Evolutionary conservation across 92 coral and sea anemone genomes (phyloP).

Genomic region (Micromussa lordhowensis): DNA sequence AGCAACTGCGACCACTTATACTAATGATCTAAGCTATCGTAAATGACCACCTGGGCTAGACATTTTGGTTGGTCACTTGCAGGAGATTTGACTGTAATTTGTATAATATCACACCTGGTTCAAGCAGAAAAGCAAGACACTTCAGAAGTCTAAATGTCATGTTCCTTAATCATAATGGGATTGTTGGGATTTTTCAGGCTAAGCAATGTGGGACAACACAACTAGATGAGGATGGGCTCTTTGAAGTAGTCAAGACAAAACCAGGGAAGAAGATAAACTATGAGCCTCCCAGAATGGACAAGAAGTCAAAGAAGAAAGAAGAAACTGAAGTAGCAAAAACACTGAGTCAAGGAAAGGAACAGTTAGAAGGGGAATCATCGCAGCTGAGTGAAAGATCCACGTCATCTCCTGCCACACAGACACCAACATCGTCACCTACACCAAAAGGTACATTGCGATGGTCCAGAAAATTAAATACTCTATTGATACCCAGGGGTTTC

Average conservation of each 20-base stretch:
- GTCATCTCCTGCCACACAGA: constrained; percentile 70
- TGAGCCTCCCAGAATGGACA: constrained; percentile 48
- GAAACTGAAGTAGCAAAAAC: neutral
- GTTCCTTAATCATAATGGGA: too few relatives aligned
- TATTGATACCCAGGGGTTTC: too few relatives aligned
- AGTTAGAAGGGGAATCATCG: constrained; percentile 29
- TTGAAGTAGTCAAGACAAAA: constrained; percentile 71
- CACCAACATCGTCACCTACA: constrained; percentile 62
- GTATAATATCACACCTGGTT: too few relatives aligned
- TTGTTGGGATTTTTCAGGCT: constrained; percentile 60
- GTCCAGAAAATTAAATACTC: too few relatives aligned
- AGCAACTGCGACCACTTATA: too few relatives aligned
- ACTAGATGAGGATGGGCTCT: constrained; percentile 86
- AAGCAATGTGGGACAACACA: constrained; percentile 77
- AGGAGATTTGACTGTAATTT: too few relatives aligned
- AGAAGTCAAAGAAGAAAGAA: constrained; percentile 45
- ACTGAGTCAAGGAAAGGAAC: constrained; percentile 16
- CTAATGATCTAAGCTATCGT: too few relatives aligned
- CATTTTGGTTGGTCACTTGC: too few relatives aligned
- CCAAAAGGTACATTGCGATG: constrained; percentile 47
- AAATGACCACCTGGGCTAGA: too few relatives aligned
- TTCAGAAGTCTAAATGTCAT: too few relatives aligned
- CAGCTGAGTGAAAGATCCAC: constrained; percentile 37
- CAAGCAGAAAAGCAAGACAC: too few relatives aligned
- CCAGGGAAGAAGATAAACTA: constrained; percentile 75